Base-by-base conservation (phyloP, 1,140 invertebrate species). In the Brachionus rotundiformis region DNA sequence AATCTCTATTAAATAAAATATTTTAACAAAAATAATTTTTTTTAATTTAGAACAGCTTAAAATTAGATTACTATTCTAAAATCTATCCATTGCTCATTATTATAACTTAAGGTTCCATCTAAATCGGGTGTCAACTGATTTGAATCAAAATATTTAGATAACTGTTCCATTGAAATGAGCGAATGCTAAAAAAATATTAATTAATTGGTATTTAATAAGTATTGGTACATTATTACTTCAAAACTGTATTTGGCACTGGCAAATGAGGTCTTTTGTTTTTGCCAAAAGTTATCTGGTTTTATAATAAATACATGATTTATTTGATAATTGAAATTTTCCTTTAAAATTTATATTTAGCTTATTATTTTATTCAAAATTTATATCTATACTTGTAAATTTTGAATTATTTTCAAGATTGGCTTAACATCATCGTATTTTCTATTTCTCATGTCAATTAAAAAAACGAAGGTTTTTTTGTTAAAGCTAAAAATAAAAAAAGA, bases 261-360 rank as follows among this genome's bases (percentile, higher is more conserved):
- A 85, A 98, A 91, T 76, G 94, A 95, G 84, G 95, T 97, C 85
- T 95, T 92, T 89, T 98, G 95, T 89, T 98, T 98, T 88, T 98
- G 95, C 95, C 96, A 98, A 90, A 98, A 98, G 87, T 96, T 98
- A 85, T 98, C 96, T 83, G 96, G 95, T 89, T 98, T 98, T 83
- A 98, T 96, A 86, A 99, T 95, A 85, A 95, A 94, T 82, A 94
- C 95, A 86, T 93, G 92, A 87, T 96, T 25, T 33, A 82, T 75
- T 71, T 61, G 39, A 47, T 81, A 81, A 11, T 63, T 47, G 44
- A 68, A 65, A 47, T 49, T 63, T 49, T 81, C 79, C 79, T 81
- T 63, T 16, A 11, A 65, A 61, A n/a, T 47, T 29, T n/a, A 13
- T 63, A 13, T 47, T 47, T 25, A 23, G 11, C n/a, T 75, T 33